Evolutionary conservation across 2,888 invertebrate species (phyloP).

Genomic region (Empis livida): DNA sequence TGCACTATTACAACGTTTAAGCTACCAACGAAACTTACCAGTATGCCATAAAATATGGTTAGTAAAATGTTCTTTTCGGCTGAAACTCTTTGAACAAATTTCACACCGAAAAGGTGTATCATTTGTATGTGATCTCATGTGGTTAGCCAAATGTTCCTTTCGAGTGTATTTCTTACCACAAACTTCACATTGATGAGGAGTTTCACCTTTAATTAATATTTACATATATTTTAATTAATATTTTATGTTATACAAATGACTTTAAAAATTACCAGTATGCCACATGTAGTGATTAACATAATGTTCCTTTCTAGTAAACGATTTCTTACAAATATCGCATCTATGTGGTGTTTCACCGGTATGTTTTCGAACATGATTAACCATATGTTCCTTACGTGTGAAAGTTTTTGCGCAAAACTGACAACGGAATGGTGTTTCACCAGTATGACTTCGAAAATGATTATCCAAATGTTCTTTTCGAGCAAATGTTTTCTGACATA

Average conservation of each 20-base stretch:
- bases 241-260: neutral
- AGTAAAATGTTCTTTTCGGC: conserved; percentile 80
- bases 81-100: conserved; percentile 78
- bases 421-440: conserved; percentile 75
- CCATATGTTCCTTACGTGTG: conserved; percentile 74
- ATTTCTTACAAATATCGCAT: conserved; percentile 75
- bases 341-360: conserved; percentile 75
- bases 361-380: conserved; percentile 72
- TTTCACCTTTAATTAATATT: conserved; percentile 50
- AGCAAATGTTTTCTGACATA: conserved; percentile 76
- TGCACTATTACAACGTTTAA: too few species aligned
- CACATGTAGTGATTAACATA: conserved; percentile 69
- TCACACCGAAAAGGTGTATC: conserved; percentile 80
- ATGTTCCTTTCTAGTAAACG: conserved; percentile 77
- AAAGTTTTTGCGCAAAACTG: conserved; percentile 74
- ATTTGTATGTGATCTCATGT: conserved; percentile 78
- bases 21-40: too few species aligned
- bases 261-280: conserved; percentile 40
- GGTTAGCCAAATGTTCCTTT: conserved; percentile 78
- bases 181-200: conserved; percentile 75
- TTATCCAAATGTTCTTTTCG: conserved; percentile 79
- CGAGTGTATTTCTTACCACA: conserved; percentile 82
- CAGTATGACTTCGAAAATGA: conserved; percentile 68
- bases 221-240: neutral
- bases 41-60: conserved; percentile 85